phyloP scores from a whole-genome alignment of 2,888 invertebrate genomes.

The Coremacera marginata region DNA sequence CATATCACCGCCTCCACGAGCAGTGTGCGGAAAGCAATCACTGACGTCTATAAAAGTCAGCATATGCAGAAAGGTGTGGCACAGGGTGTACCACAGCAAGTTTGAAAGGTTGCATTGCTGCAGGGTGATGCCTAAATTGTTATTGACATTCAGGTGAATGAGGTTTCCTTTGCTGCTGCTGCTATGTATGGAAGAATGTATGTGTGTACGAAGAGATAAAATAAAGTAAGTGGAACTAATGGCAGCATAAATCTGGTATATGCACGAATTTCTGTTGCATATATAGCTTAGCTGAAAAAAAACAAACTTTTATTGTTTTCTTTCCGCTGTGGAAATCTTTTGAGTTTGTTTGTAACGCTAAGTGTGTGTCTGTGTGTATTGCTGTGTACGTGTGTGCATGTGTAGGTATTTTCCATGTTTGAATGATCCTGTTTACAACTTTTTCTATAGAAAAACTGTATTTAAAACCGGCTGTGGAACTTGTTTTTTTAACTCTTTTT shows the following conservation, averaged over 20 bases:
- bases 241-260: neutral
- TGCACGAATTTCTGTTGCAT: neutral
- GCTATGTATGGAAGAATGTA: conserved; percentile 10
- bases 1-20: neutral
- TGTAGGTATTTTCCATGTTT: neutral
- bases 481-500: too few relatives aligned
- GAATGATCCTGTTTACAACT: neutral
- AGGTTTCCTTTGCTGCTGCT: neutral
- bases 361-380: neutral
- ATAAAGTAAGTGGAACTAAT: neutral
- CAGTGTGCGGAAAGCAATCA: neutral
- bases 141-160: conserved; percentile 7
- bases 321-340: too few relatives aligned
- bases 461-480: too few relatives aligned
- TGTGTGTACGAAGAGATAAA: conserved; percentile 9
- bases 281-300: too few relatives aligned
- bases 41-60: neutral
- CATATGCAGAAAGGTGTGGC: neutral
- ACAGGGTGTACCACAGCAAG: neutral
- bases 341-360: neutral
- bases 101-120: neutral
- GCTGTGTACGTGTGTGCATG: conserved; percentile 4
- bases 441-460: neutral
- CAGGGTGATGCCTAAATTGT: conserved; percentile 9
- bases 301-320: too few relatives aligned